Conservation (phyloP, 1,140 invertebrate genomes). For the Anoplophora glabripennis region DNA sequence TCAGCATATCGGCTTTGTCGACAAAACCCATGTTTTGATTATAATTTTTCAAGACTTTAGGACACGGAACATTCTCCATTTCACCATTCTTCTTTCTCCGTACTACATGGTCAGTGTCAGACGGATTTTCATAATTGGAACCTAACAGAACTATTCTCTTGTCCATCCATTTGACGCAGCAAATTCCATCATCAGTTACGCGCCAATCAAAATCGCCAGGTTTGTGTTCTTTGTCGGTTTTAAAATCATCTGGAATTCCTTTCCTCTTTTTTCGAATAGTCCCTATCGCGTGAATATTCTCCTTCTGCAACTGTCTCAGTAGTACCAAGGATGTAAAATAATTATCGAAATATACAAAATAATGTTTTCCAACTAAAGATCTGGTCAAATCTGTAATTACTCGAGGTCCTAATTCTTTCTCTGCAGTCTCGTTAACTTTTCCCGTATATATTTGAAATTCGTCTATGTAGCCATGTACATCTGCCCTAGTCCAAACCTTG, state of each 20-base stretch:
- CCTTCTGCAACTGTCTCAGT: constrained; percentile 40
- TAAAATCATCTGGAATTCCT: too few species aligned
- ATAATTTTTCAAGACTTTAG: constrained; percentile 41
- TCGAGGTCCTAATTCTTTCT: constrained; percentile 43
- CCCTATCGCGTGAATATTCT: constrained; percentile 44
- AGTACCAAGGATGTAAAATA: constrained; percentile 47
- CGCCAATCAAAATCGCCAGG: constrained; percentile 46
- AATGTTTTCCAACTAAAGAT: constrained; percentile 34
- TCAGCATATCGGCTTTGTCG: constrained; percentile 41
- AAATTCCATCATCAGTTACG: constrained; percentile 34
- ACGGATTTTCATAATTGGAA: constrained; percentile 37
- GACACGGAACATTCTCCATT: constrained; percentile 37
- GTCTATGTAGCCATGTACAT: constrained; percentile 42
- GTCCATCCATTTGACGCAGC: constrained; percentile 38
- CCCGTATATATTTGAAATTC: constrained; percentile 51
- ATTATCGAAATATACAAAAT: constrained; percentile 48
- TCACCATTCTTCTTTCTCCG: constrained; percentile 40
- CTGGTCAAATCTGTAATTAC: constrained; percentile 19
- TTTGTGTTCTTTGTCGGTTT: constrained; percentile 41
- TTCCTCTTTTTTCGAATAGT: constrained; percentile 43
- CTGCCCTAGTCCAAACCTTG: constrained; percentile 43
- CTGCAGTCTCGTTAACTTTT: constrained; percentile 17
- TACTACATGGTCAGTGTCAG: constrained; percentile 30
- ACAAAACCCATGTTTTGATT: constrained; percentile 46
- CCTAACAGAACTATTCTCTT: constrained; percentile 35